These are phyloP conservation scores for Protobothrops mucrosquamatus DNA, from an alignment of 2,113 vertebrate genomes.

Conservation along the genomic window DNA sequence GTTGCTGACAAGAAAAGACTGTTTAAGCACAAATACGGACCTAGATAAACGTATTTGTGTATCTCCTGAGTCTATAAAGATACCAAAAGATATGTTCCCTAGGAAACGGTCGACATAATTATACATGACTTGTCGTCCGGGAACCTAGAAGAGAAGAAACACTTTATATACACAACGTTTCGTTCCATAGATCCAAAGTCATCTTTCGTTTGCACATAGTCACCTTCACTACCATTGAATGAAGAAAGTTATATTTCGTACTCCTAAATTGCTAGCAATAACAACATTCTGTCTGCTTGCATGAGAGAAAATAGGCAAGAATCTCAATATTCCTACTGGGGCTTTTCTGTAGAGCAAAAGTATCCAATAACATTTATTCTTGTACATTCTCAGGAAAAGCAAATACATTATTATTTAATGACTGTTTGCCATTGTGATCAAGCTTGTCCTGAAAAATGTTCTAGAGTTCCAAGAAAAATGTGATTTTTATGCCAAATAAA, in stretches of 20 bases:
- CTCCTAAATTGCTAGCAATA: background rate
- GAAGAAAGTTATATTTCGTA: rapidly evolving
- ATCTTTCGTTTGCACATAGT: no score
- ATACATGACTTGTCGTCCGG: no score
- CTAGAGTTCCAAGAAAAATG: background rate
- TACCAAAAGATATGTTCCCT: no score
- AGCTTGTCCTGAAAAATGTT: slow-evolving; percentile 1
- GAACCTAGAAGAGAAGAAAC: no score
- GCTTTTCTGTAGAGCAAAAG: background rate
- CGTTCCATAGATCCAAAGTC: no score
- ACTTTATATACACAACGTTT: no score
- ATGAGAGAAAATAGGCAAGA: background rate
- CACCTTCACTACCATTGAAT: no score
- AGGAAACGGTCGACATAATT: no score
- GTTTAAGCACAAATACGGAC: background rate
- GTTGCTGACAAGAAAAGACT: background rate
- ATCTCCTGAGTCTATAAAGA: no score
- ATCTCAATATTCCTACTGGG: background rate
- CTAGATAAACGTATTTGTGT: no score
- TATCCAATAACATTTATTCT: slow-evolving; percentile 10
- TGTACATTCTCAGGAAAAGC: slow-evolving; percentile 16
- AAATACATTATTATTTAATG: slow-evolving; percentile 1
- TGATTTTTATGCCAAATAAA: slow-evolving; percentile 19
- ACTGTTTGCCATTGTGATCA: slow-evolving; percentile 21
- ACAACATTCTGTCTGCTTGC: background rate